Base-by-base conservation (phyloP, 2,113 vertebrate species). In the Mionectes macconnelli region DNA sequence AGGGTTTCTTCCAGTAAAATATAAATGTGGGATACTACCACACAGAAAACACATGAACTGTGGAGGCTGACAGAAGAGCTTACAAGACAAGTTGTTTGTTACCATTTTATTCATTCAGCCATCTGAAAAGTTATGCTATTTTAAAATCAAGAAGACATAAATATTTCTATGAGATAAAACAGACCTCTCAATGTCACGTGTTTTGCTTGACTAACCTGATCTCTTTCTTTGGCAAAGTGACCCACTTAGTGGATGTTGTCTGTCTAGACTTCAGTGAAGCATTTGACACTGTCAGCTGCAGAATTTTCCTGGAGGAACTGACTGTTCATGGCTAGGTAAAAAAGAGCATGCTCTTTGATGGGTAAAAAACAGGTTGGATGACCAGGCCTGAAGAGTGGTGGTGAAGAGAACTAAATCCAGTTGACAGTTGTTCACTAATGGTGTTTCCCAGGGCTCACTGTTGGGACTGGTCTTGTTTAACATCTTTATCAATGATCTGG, bases 111-210 rank as follows among this genome's bases (percentile, higher is more conserved):
- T 62, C 4, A 35, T 27, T 78, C 76, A 53, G 47, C 49, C 12
- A 37, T 67, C 45, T 70, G 70, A 67, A 66, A 17, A 57, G 33
- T 44, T 75, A n/a, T 19, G 16, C 52, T 62, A 31, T 22, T 74
- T 55, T 27, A 50, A 70, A 68, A 88, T 6, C 10, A 63, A 52
- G 11, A 31, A 39, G 53, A 45, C 18, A 12, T 37, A 47, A 23
- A 30, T 17, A 28, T 28, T 83, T 10, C 42, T 44, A 30, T 79
- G 56, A 39, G 31, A n/a, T 24, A 27, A 52, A 83, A 20, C 16
- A 57, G 23, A 33, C 12, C 12, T 55, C 25, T 66, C 1, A 6
- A 9, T 0, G 0, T 39, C 24, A 13, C 0, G 0, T 8, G 12
- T 35, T 37, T 6, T 40, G 20, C 24, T 60, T 68, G 45, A 60